Conservation (phyloP, 2,888 invertebrate genomes). For the Ophioninae sp. region DNA sequence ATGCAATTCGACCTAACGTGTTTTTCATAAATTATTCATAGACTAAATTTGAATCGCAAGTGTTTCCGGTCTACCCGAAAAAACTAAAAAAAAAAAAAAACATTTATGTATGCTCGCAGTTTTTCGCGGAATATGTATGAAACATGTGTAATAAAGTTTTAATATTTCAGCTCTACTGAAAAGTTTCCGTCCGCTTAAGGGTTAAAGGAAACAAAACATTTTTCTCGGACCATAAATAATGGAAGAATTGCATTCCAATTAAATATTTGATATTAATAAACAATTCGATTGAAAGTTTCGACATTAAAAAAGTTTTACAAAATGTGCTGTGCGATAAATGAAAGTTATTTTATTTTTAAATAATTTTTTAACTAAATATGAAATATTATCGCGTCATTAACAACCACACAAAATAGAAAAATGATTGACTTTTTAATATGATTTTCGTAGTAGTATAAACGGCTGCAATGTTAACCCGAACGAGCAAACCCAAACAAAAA, state of each 20-base stretch:
- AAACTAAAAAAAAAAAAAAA: background rate
- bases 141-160: background rate
- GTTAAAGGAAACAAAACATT: background rate
- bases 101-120: background rate
- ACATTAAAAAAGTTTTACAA: too few species aligned
- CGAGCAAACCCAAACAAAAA: too few species aligned
- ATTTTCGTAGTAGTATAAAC: too few species aligned
- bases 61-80: background rate
- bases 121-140: background rate
- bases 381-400: too few species aligned
- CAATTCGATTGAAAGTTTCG: too few species aligned
- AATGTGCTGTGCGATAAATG: too few species aligned
- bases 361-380: too few species aligned
- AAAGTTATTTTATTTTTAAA: too few species aligned
- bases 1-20: background rate
- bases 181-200: background rate
- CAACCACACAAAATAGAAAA: too few species aligned
- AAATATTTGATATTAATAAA: too few species aligned
- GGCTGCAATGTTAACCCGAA: too few species aligned
- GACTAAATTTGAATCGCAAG: background rate
- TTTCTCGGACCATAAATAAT: background rate
- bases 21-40: background rate
- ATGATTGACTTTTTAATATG: too few species aligned
- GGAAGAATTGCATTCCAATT: background rate
- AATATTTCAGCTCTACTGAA: background rate